These are phyloP conservation scores for Eurystomus gularis DNA, from an alignment of 2,113 vertebrate genomes.

Conservation along the genomic window DNA sequence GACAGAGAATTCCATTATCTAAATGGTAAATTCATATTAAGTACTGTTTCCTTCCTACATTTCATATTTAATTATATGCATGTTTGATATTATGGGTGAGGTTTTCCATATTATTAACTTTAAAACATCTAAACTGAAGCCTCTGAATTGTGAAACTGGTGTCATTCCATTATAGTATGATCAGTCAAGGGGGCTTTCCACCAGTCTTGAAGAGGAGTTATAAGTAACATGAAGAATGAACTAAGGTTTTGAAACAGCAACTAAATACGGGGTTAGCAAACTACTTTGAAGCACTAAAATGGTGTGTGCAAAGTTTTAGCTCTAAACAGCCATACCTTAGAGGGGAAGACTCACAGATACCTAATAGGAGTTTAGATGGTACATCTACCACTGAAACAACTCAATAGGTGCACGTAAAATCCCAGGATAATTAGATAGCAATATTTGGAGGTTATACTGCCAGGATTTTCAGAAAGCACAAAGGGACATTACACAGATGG, in stretches of 20 bases:
- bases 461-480: background rate
- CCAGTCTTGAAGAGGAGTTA: background rate
- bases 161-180: background rate
- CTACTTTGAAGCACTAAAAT: background rate
- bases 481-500: background rate
- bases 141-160: background rate
- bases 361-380: background rate
- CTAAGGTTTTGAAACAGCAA: background rate
- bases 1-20: background rate
- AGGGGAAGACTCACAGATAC: background rate
- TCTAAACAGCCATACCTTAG: background rate
- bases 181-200: background rate
- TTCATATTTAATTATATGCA: slow-evolving; percentile 10
- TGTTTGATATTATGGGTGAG: background rate
- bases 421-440: background rate
- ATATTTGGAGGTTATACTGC: background rate
- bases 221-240: background rate
- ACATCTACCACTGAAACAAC: background rate
- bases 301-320: background rate
- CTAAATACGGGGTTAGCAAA: background rate
- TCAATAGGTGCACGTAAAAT: background rate
- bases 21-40: slow-evolving; percentile 16
- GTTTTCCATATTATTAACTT: background rate
- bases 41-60: slow-evolving; percentile 29
- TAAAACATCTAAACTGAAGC: background rate